Evolutionary conservation across 2,888 invertebrate genomes (phyloP).

Genomic region (Balanococcus diminutus): DNA sequence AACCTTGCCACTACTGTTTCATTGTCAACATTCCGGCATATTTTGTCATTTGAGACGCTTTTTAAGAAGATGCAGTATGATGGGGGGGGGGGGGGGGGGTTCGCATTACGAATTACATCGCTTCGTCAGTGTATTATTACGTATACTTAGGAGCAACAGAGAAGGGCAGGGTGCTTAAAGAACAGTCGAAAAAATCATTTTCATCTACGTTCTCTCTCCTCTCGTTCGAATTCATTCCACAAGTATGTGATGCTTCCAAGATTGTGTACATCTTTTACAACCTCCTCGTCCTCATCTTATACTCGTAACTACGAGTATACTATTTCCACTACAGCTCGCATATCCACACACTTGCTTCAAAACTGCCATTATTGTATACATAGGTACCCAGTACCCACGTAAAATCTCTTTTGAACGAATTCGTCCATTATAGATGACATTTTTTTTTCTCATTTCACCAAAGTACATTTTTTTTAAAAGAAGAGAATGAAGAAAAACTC

Average conservation of each 20-base stretch:
- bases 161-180: neutral
- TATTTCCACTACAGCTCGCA: neutral
- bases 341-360: neutral
- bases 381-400: too few relatives aligned
- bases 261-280: neutral
- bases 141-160: neutral
- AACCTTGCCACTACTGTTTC: neutral
- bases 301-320: neutral
- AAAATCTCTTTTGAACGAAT: neutral
- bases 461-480: too few relatives aligned
- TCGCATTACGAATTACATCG: neutral
- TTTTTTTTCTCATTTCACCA: too few relatives aligned
- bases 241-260: neutral
- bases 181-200: neutral
- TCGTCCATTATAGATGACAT: too few relatives aligned
- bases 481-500: too few relatives aligned
- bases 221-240: neutral
- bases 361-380: neutral
- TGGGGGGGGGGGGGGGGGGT: too few relatives aligned
- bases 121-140: neutral
- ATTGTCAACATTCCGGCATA: neutral
- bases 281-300: too few relatives aligned
- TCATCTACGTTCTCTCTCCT: neutral
- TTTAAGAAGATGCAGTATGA: neutral
- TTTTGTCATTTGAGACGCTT: neutral